Evolutionary conservation across 2,797 vertebrate genomes (phyloP).

Genomic region (Silurus lanzhouensis): DNA sequence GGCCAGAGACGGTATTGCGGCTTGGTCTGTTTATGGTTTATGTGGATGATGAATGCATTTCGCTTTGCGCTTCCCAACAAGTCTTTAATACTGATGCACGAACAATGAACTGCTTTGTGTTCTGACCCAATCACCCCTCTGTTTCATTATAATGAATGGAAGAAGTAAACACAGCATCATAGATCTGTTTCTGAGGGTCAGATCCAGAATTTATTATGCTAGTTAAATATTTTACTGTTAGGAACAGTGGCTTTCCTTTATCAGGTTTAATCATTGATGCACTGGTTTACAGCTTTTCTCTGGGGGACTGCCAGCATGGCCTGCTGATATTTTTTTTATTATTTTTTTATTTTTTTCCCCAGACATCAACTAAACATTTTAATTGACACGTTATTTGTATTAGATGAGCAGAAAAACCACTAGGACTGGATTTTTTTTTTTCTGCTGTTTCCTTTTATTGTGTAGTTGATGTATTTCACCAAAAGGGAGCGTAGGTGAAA

Average conservation of each 20-base stretch:
- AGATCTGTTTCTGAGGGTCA: not conserved
- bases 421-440: not conserved
- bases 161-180: not conserved
- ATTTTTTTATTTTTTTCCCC: no score
- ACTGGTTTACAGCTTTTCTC: not conserved
- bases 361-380: not conserved
- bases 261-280: no score
- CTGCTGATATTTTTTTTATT: not conserved
- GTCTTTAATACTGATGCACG: conserved; percentile 8
- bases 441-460: not conserved
- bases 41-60: conserved; percentile 32
- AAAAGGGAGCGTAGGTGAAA: conserved; percentile 30
- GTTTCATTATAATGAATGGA: not conserved
- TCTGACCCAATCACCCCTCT: not conserved
- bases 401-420: not conserved
- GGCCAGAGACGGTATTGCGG: conserved; percentile 14
- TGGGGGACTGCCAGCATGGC: not conserved
- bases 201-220: not conserved
- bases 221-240: not conserved
- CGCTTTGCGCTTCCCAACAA: not conserved
- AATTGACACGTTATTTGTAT: not conserved
- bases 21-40: conserved; percentile 8
- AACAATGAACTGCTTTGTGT: conserved; percentile 15
- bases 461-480: conserved; percentile 19
- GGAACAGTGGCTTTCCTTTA: not conserved